Evolutionary conservation across 1,140 invertebrate genomes (phyloP).

Genomic region (Formica selysi): DNA sequence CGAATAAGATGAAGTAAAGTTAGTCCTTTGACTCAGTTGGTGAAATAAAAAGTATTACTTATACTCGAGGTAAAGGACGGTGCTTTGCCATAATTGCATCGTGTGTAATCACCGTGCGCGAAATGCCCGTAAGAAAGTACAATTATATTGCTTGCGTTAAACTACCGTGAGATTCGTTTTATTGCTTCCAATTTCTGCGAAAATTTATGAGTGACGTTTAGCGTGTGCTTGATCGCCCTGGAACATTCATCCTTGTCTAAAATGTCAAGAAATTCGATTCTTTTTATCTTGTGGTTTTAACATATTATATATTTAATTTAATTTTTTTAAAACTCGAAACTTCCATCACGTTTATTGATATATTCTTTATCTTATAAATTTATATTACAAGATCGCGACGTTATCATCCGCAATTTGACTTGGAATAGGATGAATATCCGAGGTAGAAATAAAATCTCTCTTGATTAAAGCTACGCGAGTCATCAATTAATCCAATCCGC

Average conservation of each 20-base stretch:
- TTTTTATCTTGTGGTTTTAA: background rate
- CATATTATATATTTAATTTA: background rate
- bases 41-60: background rate
- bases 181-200: constrained; percentile 63
- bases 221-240: constrained; percentile 28
- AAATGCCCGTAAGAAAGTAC: constrained; percentile 52
- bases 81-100: constrained; percentile 8
- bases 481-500: constrained; percentile 50
- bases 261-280: constrained; percentile 9
- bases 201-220: constrained; percentile 76
- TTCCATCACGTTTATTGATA: background rate
- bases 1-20: constrained; percentile 29
- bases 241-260: background rate
- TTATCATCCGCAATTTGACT: constrained; percentile 21
- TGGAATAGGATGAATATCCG: background rate
- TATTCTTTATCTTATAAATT: background rate
- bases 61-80: background rate
- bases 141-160: constrained; percentile 66
- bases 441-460: constrained; percentile 13
- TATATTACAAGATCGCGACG: background rate
- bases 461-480: constrained; percentile 32
- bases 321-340: background rate
- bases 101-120: background rate
- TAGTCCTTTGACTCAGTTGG: background rate
- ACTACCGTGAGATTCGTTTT: constrained; percentile 46